phyloP scores from a whole-genome alignment of 2,888 invertebrate species.

The Sphecodes monilicornis region DNA sequence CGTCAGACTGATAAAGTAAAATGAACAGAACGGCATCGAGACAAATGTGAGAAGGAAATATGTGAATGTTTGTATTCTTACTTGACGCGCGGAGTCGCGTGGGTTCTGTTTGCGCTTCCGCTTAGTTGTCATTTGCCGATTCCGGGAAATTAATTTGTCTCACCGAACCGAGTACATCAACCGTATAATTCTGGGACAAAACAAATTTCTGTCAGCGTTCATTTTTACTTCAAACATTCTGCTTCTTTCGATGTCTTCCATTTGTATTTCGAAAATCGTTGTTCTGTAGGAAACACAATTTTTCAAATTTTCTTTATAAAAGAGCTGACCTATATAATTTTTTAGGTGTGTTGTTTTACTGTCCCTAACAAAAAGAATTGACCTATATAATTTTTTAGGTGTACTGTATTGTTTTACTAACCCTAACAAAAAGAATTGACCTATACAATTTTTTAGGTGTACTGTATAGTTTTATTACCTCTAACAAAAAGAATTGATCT shows the following conservation, averaged over 20 bases:
- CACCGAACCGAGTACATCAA: not conserved
- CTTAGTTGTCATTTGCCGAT: not conserved
- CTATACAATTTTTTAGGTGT: too few species aligned
- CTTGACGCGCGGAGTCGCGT: conserved; percentile 7
- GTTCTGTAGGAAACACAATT: not conserved
- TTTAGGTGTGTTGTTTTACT: too few species aligned
- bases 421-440: too few species aligned
- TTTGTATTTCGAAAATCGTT: not conserved
- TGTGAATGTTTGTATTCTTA: not conserved
- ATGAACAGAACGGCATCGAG: conserved; percentile 33
- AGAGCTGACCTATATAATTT: too few species aligned
- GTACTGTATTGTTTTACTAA: too few species aligned
- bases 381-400: too few species aligned
- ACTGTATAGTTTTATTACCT: too few species aligned
- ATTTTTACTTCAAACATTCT: not conserved
- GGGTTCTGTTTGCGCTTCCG: not conserved
- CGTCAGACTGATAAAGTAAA: not conserved
- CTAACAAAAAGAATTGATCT: too few species aligned
- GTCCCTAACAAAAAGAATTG: too few species aligned
- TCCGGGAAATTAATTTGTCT: not conserved
- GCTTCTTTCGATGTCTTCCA: not conserved
- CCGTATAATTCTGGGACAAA: not conserved
- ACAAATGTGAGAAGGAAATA: conserved; percentile 20
- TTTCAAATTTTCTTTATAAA: too few species aligned
- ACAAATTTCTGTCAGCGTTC: not conserved